Base-by-base conservation (phyloP, 2,113 vertebrate genomes). In the Dipodomys ordii region DNA sequence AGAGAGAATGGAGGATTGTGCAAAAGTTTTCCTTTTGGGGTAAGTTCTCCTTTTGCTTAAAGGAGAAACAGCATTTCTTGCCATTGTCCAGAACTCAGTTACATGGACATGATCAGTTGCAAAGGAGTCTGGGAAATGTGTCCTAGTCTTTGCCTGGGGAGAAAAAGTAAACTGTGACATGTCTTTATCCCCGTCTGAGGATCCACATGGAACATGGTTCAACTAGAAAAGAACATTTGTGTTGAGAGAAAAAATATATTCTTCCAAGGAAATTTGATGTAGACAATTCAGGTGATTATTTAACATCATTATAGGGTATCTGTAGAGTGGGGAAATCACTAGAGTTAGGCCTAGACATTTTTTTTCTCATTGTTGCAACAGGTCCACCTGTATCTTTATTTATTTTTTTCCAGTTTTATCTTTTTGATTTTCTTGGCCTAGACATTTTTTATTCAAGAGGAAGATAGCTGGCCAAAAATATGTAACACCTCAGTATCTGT, bases 281-380 rank as follows among this genome's bases (percentile, higher is more conserved):
- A 46, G 72, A 80, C 35, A 83, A 88, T 92, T 92, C 7, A 73
- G 89, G 64, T 81, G 53, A 44, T 89, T 83, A 90, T 72, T 80
- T 91, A 86, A 64, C 39, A 81, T 88, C 77, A 62, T 83, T 83
- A 76, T 18, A 83, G 79, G 9, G 15, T 18, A 80, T 49, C 67
- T 95, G 44, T 32, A 46, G 30, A 72, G 27, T n/a, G 27, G 2
- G 28, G 9, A 27, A 74, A 71, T 87, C 71, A 44, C 73, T 44
- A 90, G 72, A 88, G 82, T 95, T 85, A 93, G 18, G 20, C 35
- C n/a, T 89, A 93, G 69, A 82, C 8, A 20, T 80, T 88, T 86
- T 67, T 88, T 28, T n/a, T n/a, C n/a, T n/a, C n/a, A n/a, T n/a
- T n/a, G n/a, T n/a, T n/a, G n/a, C n/a, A n/a, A n/a, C n/a, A n/a